Percentiles rank a stretch among this genome's conserved stretches.
phyloP scores from a whole-genome alignment of 2,888 invertebrate species.

The Cheilosia urbana region DNA sequence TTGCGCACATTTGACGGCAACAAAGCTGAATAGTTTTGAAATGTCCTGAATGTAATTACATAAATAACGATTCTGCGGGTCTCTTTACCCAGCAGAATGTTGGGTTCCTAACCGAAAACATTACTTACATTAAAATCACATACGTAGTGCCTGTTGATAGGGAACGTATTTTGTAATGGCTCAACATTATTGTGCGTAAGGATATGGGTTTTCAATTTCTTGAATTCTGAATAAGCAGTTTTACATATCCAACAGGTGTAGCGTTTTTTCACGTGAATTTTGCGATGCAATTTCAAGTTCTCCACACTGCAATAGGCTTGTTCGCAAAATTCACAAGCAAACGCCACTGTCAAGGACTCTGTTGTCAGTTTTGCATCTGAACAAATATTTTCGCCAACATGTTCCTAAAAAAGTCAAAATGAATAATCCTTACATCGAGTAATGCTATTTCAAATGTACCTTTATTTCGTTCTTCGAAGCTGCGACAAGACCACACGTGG shows the following conservation, averaged over 20 bases:
- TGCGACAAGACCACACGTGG: slow-evolving; percentile 79
- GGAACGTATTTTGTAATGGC: slow-evolving; percentile 71
- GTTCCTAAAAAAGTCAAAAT: slow-evolving; percentile 54
- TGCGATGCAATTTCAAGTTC: slow-evolving; percentile 79
- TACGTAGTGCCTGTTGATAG: slow-evolving; percentile 77
- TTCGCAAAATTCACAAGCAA: slow-evolving; percentile 81
- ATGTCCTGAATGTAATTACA: too few species aligned
- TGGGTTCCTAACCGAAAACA: not conserved
- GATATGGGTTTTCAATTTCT: slow-evolving; percentile 76
- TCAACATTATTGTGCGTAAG: slow-evolving; percentile 77
- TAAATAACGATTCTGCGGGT: too few species aligned
- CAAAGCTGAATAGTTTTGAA: too few species aligned
- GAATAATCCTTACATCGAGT: not conserved
- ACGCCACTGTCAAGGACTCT: slow-evolving; percentile 76
- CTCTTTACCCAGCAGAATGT: too few species aligned
- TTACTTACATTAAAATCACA: slow-evolving; percentile 79
- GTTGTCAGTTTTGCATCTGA: slow-evolving; percentile 15
- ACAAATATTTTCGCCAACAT: slow-evolving; percentile 48
- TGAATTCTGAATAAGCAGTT: slow-evolving; percentile 64
- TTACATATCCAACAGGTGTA: slow-evolving; percentile 72
- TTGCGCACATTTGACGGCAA: too few species aligned
- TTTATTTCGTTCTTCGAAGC: slow-evolving; percentile 74
- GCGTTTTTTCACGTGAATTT: slow-evolving; percentile 65
- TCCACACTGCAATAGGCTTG: slow-evolving; percentile 78
- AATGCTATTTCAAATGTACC: slow-evolving; percentile 69